Base-by-base conservation (phyloP, 2,888 invertebrate species). In the Heliconius charithonia region DNA sequence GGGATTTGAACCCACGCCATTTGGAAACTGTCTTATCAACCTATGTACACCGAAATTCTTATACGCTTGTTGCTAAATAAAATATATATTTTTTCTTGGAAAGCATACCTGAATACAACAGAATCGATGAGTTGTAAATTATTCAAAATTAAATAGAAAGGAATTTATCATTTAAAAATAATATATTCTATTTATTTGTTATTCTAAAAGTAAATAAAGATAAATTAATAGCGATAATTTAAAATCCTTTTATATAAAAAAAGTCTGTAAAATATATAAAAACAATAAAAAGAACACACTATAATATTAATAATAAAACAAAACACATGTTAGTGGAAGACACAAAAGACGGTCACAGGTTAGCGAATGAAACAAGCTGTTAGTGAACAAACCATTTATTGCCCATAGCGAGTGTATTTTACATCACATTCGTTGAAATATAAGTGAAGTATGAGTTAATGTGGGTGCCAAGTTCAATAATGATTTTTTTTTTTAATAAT, bases 291-390 rank as follows among this genome's bases (percentile, higher is more conserved):
- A 25, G 27, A 6, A 27, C 6, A 13, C 4, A 27, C 63, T 16
- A 27, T 13, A 27, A 27, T 27, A 27, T 63, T 63, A 63, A 63
- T 16, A 29, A 63, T 27, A 16, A 29, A 4, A 25, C 2, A 69
- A n/a, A 72, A 37, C 25, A 27, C n/a, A 59, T 41, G 27, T 29
- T n/a, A 71, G n/a, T 27, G 12, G n/a, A 51, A 25, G 45, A 32
- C 9, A 62, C 16, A 63, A 16, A n/a, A 51, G 45, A 45, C 32
- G 45, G 71, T 51, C 65, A 62, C 45, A 74, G 82, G 83, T 84
- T 83, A 88, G 85, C 85, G 83, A 91, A 90, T 91, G 84, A 91
- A 91, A 91, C 90, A 82, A 91, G 90, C 90, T 78, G 89, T 91
- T 91, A 91, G 88, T 89, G 84, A 85, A 81, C 82, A 85, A 90